Evolutionary conservation across 2,888 invertebrate genomes (phyloP).

Genomic region (Parascotia fuliginaria): DNA sequence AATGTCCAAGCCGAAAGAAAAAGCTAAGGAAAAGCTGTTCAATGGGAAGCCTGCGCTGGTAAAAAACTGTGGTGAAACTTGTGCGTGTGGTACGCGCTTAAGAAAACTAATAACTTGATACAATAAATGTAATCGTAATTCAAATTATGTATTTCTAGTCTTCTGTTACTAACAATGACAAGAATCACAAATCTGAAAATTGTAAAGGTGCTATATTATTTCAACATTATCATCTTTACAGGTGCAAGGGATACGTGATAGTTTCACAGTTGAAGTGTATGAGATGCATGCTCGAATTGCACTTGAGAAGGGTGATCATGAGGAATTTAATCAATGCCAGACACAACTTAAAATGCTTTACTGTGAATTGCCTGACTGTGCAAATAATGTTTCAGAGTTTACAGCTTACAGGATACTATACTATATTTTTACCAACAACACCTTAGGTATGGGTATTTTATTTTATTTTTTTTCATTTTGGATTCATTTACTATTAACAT

Average conservation of each 20-base stretch:
- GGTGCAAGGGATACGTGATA: slow-evolving; percentile 98
- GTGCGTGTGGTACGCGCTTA: too few species aligned
- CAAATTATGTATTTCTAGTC: too few species aligned
- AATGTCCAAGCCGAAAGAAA: too few species aligned
- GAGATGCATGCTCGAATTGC: slow-evolving; percentile 99
- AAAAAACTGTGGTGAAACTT: too few species aligned
- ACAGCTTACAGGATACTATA: slow-evolving; percentile 98
- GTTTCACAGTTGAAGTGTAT: slow-evolving; percentile 98
- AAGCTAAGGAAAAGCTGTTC: too few species aligned
- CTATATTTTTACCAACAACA: slow-evolving; percentile 99
- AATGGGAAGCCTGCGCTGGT: too few species aligned
- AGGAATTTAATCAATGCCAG: slow-evolving; percentile 99
- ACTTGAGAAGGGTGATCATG: slow-evolving; percentile 98
- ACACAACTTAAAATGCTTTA: slow-evolving; percentile 98
- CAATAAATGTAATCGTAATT: too few species aligned
- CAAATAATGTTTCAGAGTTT: slow-evolving; percentile 94
- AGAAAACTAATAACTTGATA: too few species aligned
- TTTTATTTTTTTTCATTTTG: not conserved
- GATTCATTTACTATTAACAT: not conserved
- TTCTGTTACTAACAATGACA: too few species aligned
- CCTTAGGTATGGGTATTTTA: slow-evolving; percentile 89
- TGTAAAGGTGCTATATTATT: too few species aligned
- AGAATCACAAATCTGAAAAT: too few species aligned
- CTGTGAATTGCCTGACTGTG: slow-evolving; percentile 89
- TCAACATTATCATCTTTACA: slow-evolving; percentile 59